These are phyloP conservation scores for Glyphotaelius pellucidus DNA, from an alignment of 2,888 invertebrate genomes.

Conservation along the genomic window DNA sequence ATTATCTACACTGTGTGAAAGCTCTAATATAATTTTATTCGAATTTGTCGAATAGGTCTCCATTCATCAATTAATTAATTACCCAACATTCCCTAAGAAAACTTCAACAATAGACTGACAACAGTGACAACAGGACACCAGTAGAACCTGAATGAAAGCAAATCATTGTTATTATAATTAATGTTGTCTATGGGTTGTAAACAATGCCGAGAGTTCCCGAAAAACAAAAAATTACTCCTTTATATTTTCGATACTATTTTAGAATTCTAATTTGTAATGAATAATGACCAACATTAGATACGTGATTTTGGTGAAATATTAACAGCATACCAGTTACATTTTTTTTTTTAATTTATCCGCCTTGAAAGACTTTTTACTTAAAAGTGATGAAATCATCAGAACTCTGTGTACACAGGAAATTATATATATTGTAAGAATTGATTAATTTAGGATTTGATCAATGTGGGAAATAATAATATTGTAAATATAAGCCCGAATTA, in stretches of 20 bases:
- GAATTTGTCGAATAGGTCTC: not conserved
- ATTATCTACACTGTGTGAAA: not conserved
- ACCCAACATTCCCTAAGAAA: not conserved
- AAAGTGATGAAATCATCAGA: too few species aligned
- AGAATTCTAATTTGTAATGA: not conserved
- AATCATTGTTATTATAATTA: not conserved
- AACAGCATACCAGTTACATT: too few species aligned
- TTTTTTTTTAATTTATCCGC: too few species aligned
- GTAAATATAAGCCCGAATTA: too few species aligned
- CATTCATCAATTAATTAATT: not conserved
- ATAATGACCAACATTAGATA: too few species aligned
- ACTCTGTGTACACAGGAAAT: too few species aligned
- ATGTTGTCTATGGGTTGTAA: not conserved
- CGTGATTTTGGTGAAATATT: too few species aligned
- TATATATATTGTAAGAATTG: too few species aligned
- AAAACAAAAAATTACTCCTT: not conserved
- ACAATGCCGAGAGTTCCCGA: not conserved
- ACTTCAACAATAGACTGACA: not conserved
- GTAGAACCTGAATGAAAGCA: not conserved
- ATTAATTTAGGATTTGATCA: too few species aligned
- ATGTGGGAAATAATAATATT: too few species aligned
- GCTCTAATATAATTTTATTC: not conserved
- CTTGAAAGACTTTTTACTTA: too few species aligned
- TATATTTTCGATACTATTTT: too few species aligned
- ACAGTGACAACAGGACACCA: not conserved